Conservation (phyloP, 2,113 vertebrate genomes). For the Haemorhous mexicanus region DNA sequence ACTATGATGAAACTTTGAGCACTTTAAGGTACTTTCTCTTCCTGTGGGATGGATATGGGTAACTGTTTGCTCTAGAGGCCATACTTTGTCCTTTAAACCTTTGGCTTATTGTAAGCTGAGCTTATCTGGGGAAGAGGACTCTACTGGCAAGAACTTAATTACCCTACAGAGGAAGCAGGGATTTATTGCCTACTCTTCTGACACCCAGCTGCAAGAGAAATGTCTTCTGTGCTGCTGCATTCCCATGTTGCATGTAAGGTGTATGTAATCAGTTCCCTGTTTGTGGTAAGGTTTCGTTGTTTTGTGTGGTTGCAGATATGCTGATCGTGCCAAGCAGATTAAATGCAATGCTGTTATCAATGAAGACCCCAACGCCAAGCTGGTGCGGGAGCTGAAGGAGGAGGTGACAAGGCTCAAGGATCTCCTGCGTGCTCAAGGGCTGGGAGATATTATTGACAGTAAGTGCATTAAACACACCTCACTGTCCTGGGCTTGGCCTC, state of each 20-base stretch:
- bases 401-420: slow-evolving; percentile 94
- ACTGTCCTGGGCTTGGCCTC: not conserved
- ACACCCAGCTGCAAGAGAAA: not conserved
- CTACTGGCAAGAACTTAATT: not conserved
- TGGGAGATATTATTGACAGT: slow-evolving; percentile 98
- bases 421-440: slow-evolving; percentile 91
- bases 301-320: slow-evolving; percentile 78
- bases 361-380: slow-evolving; percentile 95
- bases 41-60: not conserved
- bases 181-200: not conserved
- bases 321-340: slow-evolving; percentile 96
- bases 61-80: not conserved
- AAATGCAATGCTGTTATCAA: slow-evolving; percentile 99
- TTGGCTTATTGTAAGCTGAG: not conserved
- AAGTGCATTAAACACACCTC: slow-evolving; percentile 70
- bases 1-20: slow-evolving; percentile 99
- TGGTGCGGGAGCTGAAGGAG: slow-evolving; percentile 96
- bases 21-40: slow-evolving; percentile 85
- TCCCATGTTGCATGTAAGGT: not conserved
- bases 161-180: not conserved
- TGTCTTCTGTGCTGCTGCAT: not conserved
- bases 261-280: rapidly evolving
- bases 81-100: not conserved
- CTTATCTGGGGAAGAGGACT: not conserved
- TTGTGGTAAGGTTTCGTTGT: not conserved